Base-by-base conservation (phyloP, 2,797 vertebrate species). In the Potorous gilbertii region DNA sequence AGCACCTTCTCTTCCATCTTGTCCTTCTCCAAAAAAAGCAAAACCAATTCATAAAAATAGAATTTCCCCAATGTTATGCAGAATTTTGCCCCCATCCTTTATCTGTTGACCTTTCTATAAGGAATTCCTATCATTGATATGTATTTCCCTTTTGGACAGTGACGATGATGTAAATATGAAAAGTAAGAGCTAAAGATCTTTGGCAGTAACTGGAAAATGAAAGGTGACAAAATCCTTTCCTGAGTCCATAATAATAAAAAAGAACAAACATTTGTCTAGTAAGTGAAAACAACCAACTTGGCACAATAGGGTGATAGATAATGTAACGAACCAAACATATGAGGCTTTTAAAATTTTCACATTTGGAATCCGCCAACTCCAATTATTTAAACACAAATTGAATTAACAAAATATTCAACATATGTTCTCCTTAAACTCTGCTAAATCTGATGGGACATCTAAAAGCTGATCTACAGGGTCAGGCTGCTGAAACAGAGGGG, bases 331-430 rank as follows among this genome's bases (percentile, higher is more conserved):
- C 97, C 98, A 95, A 98, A 95, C 97, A 90, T 0, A 3, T 59
- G 54, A 95, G 94, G 97, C 98, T 96, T 98, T 98, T 92, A 94
- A 92, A 56, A 0, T 46, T 93, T 95, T 93, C 98, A 97, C 97
- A 24, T 97, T 96, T 59, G 0, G 97, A 96, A 97, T 95, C 59
- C 97, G 97, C 97, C 96, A 34, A 95, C 96, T 96, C 97, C 98
- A 96, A 96, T 98, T 97, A 97, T 97, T 98, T 98, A 98, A 98
- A 97, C 97, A 97, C 98, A 98, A 98, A 98, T 95, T 97, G 98
- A 98, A 98, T 98, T 98, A 98, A 98, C 98, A 98, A 98, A 98
- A 97, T 97, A 98, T 98, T 97, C 98, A 97, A 94, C 98, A 98
- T 98, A 98, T 98, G 98, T 97, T 98, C 97, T 97, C 90, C 96